phyloP scores from a whole-genome alignment of 2,113 vertebrate genomes.

The Chaetura pelagica region DNA sequence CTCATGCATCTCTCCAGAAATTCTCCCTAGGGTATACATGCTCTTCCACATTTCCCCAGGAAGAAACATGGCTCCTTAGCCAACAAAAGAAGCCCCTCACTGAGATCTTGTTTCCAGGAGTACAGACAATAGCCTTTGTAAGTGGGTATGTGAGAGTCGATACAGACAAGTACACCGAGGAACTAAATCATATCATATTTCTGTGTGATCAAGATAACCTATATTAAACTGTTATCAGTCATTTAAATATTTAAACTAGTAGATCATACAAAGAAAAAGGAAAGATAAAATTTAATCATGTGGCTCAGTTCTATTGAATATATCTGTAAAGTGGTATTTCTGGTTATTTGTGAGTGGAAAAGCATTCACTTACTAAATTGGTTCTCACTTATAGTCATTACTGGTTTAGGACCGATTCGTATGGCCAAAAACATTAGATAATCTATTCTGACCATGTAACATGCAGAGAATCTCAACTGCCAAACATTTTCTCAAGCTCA shows the following conservation, averaged over 20 bases:
- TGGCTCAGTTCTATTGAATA: neutral
- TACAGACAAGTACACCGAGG: neutral
- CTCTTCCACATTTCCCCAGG: neutral
- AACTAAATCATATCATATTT: neutral
- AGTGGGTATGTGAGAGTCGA: neutral
- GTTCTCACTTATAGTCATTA: neutral
- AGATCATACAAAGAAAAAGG: neutral
- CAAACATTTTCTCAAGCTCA: neutral
- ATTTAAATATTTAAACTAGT: conserved; percentile 7
- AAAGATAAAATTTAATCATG: neutral
- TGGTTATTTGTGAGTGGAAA: neutral
- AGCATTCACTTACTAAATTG: neutral
- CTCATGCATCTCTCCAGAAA: neutral
- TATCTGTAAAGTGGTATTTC: neutral
- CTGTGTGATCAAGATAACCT: neutral
- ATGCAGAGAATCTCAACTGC: neutral
- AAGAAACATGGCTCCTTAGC: neutral
- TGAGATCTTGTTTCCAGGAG: conserved; percentile 29
- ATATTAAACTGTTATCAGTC: neutral
- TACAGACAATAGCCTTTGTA: neutral
- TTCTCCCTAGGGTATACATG: neutral
- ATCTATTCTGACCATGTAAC: neutral
- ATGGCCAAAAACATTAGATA: neutral
- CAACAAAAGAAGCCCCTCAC: conserved; percentile 1
- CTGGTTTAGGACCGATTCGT: neutral